Base-by-base conservation (phyloP, 53 echinoderm and acorn worm genomes). In the Paracentrotus lividus region DNA sequence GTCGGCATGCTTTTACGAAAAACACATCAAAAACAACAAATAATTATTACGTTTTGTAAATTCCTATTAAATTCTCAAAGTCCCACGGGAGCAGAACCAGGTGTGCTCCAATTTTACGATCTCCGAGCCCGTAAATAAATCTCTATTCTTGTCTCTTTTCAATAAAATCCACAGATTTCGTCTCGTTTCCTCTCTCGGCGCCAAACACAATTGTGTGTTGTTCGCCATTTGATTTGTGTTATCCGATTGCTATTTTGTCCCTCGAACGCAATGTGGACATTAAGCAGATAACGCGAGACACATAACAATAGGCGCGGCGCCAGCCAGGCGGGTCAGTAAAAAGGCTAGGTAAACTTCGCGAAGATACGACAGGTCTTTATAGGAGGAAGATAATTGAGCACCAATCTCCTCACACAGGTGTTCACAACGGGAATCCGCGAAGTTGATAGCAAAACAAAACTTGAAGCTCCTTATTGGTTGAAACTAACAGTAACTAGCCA, bases 231-330 rank as follows among this genome's bases (percentile, higher is more conserved):
- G 53, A 52, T 27, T 53, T 56, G 34, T 88, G 54, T 88, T 88
- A 52, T 88, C 57, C 56, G 52, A 36, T 88, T 53, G 36, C 56
- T 55, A n/a, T 58, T 54, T 56, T 57, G 24, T 8, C 59, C 88
- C 57, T 56, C 57, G 33, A 88, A 57, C 54, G 54, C 18, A 88
- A 15, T 88, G 88, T 88, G 88, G 88, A 58, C 88, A 88, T 56
- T 88, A 88, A 56, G 88, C 58, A 52, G 88, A 88, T 88, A 88
- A 88, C 88, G 57, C 33, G 54, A 88, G 88, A 38, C 18, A 32
- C 54, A 36, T 33, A 88, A 88, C 88, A 88, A 88, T 88, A 88
- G 59, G 23, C 54, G 33, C 29, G 88, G 88, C 88, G 88, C 58
- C 88, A 44, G 58, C 9, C 88, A 88, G 88, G 88, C 88, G 88